Base-by-base conservation (phyloP, 2,888 invertebrate genomes). In the Harpalus rubripes region DNA sequence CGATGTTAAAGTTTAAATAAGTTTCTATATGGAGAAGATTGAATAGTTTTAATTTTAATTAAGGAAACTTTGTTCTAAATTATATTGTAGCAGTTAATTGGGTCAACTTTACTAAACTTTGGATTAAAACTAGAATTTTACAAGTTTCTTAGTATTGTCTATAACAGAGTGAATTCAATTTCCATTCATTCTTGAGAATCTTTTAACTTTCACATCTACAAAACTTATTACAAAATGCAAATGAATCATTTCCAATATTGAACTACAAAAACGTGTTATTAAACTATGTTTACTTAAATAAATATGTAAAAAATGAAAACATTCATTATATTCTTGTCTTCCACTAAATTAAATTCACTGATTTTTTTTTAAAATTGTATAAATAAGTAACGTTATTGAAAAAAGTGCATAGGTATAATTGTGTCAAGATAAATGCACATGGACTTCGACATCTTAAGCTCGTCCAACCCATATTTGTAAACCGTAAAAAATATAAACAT, bases 1-100 rank as follows among this genome's bases (percentile, higher is more conserved):
- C 32, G 44, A 22, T 22, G 22, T 22, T 22, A 22, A 52, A 52
- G 44, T 52, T 52, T 32, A 5, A 52, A 52, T 12, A 52, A 52
- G 12, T 8, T 52, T 52, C 12, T 10, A 52, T 52, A 4, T 10
- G 44, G 44, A 52, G 44, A 12, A 52, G 44, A 52, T 52, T 52
- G 44, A 52, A 52, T 52, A 52, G 44, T 52, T 52, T 52, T 52
- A 52, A 52, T 52, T 52, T 52, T 52, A 52, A 52, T 52, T 52
- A 52, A 52, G 44, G 44, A 52, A 52, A 52, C 44, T 52, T 44
- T 44, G 44, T 44, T 52, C 44, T 52, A 52, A 52, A 52, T 52
- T 52, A 52, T 52, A 52, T 52, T 52, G 44, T 52, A 52, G 12
- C 10, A 52, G 44, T 52, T 52, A 52, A 52, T 52, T 52, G 44